phyloP scores from a whole-genome alignment of 2,113 vertebrate genomes.

The Thamnophis sirtalis region DNA sequence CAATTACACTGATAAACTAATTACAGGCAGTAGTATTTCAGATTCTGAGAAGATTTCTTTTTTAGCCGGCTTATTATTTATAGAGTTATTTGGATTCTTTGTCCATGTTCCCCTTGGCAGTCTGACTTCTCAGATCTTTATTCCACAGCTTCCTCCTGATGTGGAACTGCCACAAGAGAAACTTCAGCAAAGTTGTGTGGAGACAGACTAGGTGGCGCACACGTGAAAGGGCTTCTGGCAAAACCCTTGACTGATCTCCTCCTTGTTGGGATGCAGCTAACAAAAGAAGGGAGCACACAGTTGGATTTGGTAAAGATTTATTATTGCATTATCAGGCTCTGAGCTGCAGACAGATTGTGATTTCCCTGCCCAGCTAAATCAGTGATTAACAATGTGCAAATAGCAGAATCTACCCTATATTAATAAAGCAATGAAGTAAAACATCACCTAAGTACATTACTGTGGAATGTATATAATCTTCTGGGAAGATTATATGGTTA shows the following conservation, averaged over 20 bases:
- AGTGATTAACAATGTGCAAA: not conserved
- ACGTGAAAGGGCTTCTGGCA: conserved; percentile 31
- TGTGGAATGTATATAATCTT: not conserved
- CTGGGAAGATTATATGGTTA: not conserved
- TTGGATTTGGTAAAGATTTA: conserved; percentile 27
- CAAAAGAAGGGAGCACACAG: not conserved
- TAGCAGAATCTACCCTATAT: not conserved
- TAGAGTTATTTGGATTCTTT: conserved; percentile 59
- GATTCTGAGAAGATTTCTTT: conserved; percentile 64
- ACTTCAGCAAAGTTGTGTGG: not conserved
- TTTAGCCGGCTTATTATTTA: conserved; percentile 51
- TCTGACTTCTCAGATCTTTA: conserved; percentile 27
- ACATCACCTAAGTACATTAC: not conserved
- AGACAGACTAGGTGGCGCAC: not conserved
- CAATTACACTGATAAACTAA: conserved; percentile 72
- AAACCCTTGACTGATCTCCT: conserved; percentile 30
- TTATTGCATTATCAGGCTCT: conserved; percentile 13
- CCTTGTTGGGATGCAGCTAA: conserved; percentile 23
- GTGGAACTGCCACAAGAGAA: conserved; percentile 18
- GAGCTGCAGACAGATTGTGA: not conserved
- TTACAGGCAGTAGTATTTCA: conserved; percentile 63
- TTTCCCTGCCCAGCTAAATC: not conserved
- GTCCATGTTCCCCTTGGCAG: conserved; percentile 29
- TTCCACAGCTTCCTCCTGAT: conserved; percentile 19
- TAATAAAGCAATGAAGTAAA: not conserved